A percentile compares a stretch with the other conserved stretches of the same genome.
Conservation (phyloP, 2,113 vertebrate species). For the Circaetus cinerascens region DNA sequence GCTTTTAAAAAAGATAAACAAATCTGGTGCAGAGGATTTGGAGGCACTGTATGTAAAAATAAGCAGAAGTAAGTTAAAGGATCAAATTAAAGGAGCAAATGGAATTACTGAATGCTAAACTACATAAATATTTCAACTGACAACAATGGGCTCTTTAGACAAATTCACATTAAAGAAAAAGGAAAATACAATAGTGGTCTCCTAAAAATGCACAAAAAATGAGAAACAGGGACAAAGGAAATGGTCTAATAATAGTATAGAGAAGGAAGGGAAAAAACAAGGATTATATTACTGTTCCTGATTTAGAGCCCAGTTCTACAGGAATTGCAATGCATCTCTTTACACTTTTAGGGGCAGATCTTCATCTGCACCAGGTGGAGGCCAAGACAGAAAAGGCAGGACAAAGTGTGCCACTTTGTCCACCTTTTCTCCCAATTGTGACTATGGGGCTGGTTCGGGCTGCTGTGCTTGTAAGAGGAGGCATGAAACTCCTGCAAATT, state of each 20-base stretch:
- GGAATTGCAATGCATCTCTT: neutral
- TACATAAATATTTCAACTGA: slow-evolving; percentile 63
- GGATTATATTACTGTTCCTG: slow-evolving; percentile 7
- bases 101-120: slow-evolving; percentile 62
- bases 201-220: slow-evolving; percentile 56
- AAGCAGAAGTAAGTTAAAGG: slow-evolving; percentile 64
- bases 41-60: slow-evolving; percentile 64
- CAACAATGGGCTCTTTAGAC: slow-evolving; percentile 55
- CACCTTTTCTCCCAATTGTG: neutral
- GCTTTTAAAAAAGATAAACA: slow-evolving; percentile 64
- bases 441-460: neutral
- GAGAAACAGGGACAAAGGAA: slow-evolving; percentile 43
- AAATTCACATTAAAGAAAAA: slow-evolving; percentile 32
- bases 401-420: neutral
- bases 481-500: neutral
- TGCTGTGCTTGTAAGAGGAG: neutral
- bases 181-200: slow-evolving; percentile 54
- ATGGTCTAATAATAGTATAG: neutral
- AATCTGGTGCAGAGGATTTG: slow-evolving; percentile 34
- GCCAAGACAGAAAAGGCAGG: neutral
- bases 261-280: neutral
- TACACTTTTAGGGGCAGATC: neutral
- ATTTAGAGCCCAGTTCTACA: neutral
- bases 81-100: slow-evolving; percentile 63
- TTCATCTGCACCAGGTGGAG: neutral